Percentiles rank a stretch among this genome's conserved stretches.
Evolutionary conservation across 1,140 invertebrate genomes (phyloP).

Genomic region (Tyrophagus putrescentiae): DNA sequence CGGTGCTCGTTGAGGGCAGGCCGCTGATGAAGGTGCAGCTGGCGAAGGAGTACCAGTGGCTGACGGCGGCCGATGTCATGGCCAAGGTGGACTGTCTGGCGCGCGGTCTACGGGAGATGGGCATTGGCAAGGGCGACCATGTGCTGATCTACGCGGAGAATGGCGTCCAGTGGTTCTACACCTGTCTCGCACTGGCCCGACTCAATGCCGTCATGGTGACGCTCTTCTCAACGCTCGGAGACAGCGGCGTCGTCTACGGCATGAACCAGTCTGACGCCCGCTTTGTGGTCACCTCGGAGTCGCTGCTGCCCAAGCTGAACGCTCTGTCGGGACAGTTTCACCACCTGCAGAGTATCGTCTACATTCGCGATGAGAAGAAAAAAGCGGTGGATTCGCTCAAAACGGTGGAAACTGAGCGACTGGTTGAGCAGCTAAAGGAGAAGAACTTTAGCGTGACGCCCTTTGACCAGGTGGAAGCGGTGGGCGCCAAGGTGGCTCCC

Average conservation of each 20-base stretch:
- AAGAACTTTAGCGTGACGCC: conserved; percentile 23
- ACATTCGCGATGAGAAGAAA: too few relatives aligned
- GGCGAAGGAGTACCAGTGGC: conserved; percentile 58
- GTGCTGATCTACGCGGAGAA: conserved; percentile 38
- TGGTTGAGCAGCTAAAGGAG: too few relatives aligned
- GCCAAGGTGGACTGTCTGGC: conserved; percentile 54
- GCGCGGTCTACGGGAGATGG: conserved; percentile 27
- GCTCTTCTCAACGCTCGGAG: conserved; percentile 14
- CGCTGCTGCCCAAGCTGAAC: conserved; percentile 45
- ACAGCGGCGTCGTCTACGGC: conserved; percentile 78
- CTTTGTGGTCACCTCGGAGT: conserved; percentile 45
- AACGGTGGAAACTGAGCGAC: too few relatives aligned
- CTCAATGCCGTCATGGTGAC: conserved; percentile 31
- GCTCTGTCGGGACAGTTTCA: too few relatives aligned
- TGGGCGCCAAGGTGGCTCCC: neutral
- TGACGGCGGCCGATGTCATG: conserved; percentile 63
- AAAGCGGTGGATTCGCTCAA: too few relatives aligned
- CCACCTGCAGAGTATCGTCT: too few relatives aligned
- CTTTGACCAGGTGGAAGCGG: neutral
- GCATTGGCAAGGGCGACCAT: conserved; percentile 31
- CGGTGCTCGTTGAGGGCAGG: neutral
- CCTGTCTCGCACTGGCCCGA: conserved; percentile 36
- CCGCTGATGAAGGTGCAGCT: neutral
- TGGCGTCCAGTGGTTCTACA: conserved; percentile 38
- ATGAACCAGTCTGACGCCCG: conserved; percentile 79